Evolutionary conservation across 2,113 vertebrate genomes (phyloP).

Genomic region (Triplophysa dalaica): DNA sequence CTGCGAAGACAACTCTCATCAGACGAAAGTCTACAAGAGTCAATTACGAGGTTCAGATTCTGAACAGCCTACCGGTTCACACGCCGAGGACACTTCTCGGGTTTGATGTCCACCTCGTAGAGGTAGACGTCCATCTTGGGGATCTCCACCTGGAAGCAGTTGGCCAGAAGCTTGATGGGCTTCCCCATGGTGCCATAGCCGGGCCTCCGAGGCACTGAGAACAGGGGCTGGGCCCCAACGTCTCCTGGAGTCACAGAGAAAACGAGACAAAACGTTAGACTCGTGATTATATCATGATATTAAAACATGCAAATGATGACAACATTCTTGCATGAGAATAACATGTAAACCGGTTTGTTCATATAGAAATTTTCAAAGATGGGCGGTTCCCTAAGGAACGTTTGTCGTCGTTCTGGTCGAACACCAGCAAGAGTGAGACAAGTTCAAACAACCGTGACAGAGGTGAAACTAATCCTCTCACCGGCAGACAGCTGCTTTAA

Average conservation of each 20-base stretch:
- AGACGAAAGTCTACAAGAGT: neutral
- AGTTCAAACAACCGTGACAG: neutral
- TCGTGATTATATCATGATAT: neutral
- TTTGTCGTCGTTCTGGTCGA: no score
- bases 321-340: no score
- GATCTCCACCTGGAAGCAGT: conserved; percentile 99
- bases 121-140: conserved; percentile 99
- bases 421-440: no score
- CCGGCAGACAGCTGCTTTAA: no score
- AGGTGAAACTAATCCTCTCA: neutral
- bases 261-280: neutral
- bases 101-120: conserved; percentile 99
- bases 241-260: conserved; percentile 76
- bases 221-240: conserved; percentile 98
- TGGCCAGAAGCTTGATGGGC: conserved; percentile 99
- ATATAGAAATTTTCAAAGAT: no score
- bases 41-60: neutral
- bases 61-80: conserved; percentile 86
- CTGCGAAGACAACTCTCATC: conserved; percentile 65
- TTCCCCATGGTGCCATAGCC: conserved; percentile 99
- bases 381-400: no score
- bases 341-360: no score
- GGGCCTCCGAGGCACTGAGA: conserved; percentile 95
- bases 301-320: neutral
- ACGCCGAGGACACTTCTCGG: conserved; percentile 97